A percentile compares a stretch with the other conserved stretches of the same genome.
phyloP scores from a whole-genome alignment of 1,140 invertebrate species.

The Hirudo medicinalis region DNA sequence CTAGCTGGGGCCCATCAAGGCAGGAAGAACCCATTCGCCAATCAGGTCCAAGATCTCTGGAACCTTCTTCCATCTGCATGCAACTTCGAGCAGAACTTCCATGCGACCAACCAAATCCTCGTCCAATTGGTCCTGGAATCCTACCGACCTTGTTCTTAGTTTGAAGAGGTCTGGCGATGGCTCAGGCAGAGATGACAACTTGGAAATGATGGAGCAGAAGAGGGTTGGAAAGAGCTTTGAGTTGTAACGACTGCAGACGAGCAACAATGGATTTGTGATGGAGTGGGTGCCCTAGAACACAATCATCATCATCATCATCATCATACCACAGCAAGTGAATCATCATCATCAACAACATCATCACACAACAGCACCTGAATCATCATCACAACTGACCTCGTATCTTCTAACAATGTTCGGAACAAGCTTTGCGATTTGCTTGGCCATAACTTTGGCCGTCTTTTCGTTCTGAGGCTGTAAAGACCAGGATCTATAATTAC shows the following conservation, averaged over 20 bases:
- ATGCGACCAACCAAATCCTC: slow-evolving; percentile 17
- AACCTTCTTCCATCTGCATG: slow-evolving; percentile 30
- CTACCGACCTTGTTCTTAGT: slow-evolving; percentile 24
- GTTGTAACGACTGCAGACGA: slow-evolving; percentile 22
- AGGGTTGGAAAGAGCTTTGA: neutral
- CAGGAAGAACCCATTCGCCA: slow-evolving; percentile 27
- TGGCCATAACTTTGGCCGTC: too few relatives aligned
- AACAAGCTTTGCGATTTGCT: too few relatives aligned
- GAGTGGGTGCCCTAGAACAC: slow-evolving; percentile 28
- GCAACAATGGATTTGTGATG: slow-evolving; percentile 25
- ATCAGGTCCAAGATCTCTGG: slow-evolving; percentile 28
- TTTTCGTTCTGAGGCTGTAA: too few relatives aligned
- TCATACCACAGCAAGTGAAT: too few relatives aligned
- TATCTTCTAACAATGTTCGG: slow-evolving; percentile 10
- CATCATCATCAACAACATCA: too few relatives aligned
- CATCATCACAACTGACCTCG: slow-evolving; percentile 26
- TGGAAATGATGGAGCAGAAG: slow-evolving; percentile 13
- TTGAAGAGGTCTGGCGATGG: neutral
- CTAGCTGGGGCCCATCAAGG: too few relatives aligned
- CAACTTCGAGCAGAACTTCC: slow-evolving; percentile 25
- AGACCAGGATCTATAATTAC: too few relatives aligned
- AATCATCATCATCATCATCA: slow-evolving; percentile 20
- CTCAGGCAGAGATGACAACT: neutral
- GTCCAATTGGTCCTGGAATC: slow-evolving; percentile 28
- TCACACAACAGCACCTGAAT: too few relatives aligned